Percentiles rank a stretch among this genome's conserved stretches.
Evolutionary conservation across 2,888 invertebrate genomes (phyloP).

Genomic region (Phlogophora meticulosa): DNA sequence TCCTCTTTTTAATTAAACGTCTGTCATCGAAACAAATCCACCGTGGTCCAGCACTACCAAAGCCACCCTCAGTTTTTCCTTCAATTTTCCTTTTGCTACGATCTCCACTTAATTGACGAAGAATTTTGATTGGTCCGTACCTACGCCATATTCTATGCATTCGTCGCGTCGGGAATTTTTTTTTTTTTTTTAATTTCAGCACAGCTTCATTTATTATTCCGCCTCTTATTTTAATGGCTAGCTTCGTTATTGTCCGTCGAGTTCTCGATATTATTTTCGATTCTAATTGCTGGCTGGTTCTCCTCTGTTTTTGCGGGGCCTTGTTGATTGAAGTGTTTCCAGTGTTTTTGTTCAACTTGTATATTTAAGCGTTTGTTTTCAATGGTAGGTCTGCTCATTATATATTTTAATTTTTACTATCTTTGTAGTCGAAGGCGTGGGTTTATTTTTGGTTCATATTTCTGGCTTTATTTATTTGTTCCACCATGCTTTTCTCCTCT

Average conservation of each 20-base stretch:
- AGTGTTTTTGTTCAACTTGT: slow-evolving; percentile 71
- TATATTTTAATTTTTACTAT: slow-evolving; percentile 46
- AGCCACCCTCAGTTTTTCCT: slow-evolving; percentile 89
- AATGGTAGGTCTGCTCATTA: slow-evolving; percentile 52
- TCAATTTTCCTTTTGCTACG: slow-evolving; percentile 90
- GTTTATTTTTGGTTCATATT: slow-evolving; percentile 4
- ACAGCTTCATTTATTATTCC: slow-evolving; percentile 87
- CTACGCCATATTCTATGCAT: slow-evolving; percentile 89
- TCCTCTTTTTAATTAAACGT: neutral
- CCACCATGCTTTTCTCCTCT: neutral
- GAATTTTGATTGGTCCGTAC: slow-evolving; percentile 90
- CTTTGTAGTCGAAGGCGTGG: neutral
- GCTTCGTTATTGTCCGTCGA: slow-evolving; percentile 87
- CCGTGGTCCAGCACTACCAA: slow-evolving; percentile 69
- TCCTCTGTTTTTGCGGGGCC: slow-evolving; percentile 73
- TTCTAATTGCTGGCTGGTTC: slow-evolving; percentile 83
- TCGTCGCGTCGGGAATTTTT: slow-evolving; percentile 79
- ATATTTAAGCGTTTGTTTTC: slow-evolving; percentile 64
- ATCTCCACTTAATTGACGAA: slow-evolving; percentile 91
- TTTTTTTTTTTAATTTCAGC: slow-evolving; percentile 80
- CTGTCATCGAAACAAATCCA: slow-evolving; percentile 27
- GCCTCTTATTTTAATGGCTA: slow-evolving; percentile 89
- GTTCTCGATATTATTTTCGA: slow-evolving; percentile 86
- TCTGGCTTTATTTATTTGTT: neutral
- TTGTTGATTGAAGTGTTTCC: slow-evolving; percentile 75